Evolutionary conservation across 2,888 invertebrate genomes (phyloP).

Genomic region (Noctuana brunneofusca): DNA sequence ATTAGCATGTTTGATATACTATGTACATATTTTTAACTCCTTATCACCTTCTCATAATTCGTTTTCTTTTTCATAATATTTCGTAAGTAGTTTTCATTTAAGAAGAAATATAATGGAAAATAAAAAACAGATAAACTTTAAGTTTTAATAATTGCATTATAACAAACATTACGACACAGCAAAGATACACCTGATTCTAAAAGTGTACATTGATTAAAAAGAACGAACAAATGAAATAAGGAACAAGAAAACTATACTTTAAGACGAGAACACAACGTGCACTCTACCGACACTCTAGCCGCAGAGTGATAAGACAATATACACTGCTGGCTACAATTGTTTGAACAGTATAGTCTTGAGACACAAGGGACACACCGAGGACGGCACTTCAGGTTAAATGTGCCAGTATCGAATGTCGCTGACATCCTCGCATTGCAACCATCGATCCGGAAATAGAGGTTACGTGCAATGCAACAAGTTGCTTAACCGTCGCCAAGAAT

Average conservation of each 20-base stretch:
- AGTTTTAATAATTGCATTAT: no score
- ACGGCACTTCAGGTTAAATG: constrained; percentile 27
- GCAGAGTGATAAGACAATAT: constrained; percentile 7
- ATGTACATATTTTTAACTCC: no score
- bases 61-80: no score
- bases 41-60: no score
- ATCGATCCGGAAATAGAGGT: background rate
- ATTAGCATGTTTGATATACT: no score
- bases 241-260: background rate
- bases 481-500: background rate
- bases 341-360: constrained; percentile 18
- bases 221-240: no score
- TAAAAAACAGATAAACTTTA: no score
- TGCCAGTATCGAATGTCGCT: constrained; percentile 23
- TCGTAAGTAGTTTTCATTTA: no score
- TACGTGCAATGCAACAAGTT: constrained; percentile 24
- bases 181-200: no score
- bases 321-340: constrained; percentile 13
- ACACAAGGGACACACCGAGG: background rate
- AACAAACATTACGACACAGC: no score
- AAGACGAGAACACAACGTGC: background rate
- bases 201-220: no score
- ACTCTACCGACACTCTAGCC: background rate
- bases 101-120: no score
- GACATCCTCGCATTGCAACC: background rate